phyloP scores from a whole-genome alignment of 2,113 vertebrate species.

The Felis catus region F.catus_Fca126_mat1.0 CM031412.1:49559501-49560000 shows the following conservation, averaged over 20 bases:
- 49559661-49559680: conserved; percentile 36
- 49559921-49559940: conserved; percentile 46
- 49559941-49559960: conserved; percentile 47
- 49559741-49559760: not conserved
- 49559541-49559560: not conserved
- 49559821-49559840: conserved; percentile 58
- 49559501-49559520: not conserved
- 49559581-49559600: not conserved
- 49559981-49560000: conserved; percentile 49
- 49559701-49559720: not conserved
- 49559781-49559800: conserved; percentile 16
- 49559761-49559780: not conserved
- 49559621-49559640: not conserved
- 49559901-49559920: conserved; percentile 57
- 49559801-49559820: conserved; percentile 40
- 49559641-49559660: not conserved
- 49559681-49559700: conserved; percentile 7
- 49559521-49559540: not conserved
- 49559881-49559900: conserved; percentile 51
- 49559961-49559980: conserved; percentile 33
- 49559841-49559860: conserved; percentile 60
- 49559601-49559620: not conserved
- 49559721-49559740: not conserved
- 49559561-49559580: not conserved
- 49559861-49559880: conserved; percentile 13